Evolutionary conservation across 2,797 vertebrate genomes (phyloP), one percentile per base, ranked within the genome.

Genomic region (Acipenser oxyrinchus): DNA sequence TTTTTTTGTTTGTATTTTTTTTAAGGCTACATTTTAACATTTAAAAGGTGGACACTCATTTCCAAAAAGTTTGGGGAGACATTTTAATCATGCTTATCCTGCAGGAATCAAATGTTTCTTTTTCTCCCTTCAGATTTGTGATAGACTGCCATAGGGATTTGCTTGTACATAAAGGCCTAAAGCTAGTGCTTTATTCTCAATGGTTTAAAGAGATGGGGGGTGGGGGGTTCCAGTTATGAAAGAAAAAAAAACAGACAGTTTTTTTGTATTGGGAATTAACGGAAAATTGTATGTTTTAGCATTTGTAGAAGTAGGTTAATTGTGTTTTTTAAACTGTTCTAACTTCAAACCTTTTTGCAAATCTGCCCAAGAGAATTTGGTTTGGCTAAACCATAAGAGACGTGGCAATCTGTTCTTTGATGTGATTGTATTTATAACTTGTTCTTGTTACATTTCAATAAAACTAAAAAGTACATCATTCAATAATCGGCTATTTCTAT

Each of bases 361-460:
- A 94, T 89, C 92, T 95, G 92, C 93, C 93, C 94, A 90, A 89
- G 93, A 94, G 95, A 92, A 82, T 94, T 95, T 95, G 96, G 95
- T 97, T 98, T 95, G 93, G 94, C 95, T 95, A 90, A 83, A 95
- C 94, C 91, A 92, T 93, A 95, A 88, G 90, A 95, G 93, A 94
- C 93, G 86, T 93, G 93, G 91, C 92, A 91, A 91, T 95, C 95
- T 98, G 95, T 97, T 96, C 93, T 94, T 93, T 96, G 94, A 94
- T 99, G 90, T 92, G 95, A 95, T 95, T 99, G 95, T 99, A 98
- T 99, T 98, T 98, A 94, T 95, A 97, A 95, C 94, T 94, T 97
- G 95, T 96, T 93, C 94, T 96, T 97, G 94, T 98, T 95, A 93
- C 86, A 94, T 99, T 99, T 98, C 96, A 98, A 99, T 98, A 99